Evolutionary conservation across 1,140 invertebrate genomes (phyloP), one percentile per base, ranked within the genome.

Genomic region (Drosophila miranda): DNA sequence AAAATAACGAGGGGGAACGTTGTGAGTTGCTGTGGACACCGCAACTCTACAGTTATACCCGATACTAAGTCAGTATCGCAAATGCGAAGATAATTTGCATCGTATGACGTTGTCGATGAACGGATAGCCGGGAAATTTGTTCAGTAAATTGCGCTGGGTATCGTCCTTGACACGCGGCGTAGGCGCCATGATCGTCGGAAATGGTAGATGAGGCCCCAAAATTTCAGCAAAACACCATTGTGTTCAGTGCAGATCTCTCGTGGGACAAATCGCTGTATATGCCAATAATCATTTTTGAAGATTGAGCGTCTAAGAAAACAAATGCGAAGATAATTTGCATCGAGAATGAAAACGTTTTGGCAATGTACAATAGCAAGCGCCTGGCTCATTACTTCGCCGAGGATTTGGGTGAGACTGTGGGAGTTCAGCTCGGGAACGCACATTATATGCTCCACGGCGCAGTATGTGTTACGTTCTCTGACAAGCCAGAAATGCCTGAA

Each of bases 391-490:
- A 98, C 89, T 93, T 98, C 34, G 95, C 95, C 63, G 98, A 99
- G 91, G 94, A 94, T 78, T 92, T 99, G 58, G 98, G 98, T 0
- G 94, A 95, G 68, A 96, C 96, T 0, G 95, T 98, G 45, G 98
- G 98, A 1, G 99, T 99, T 91, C 97, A 77, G 83, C 44, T 56
- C 70, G 3, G 53, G 8, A 11, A 76, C 89, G 0, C 78, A 77
- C 30, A 62, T 86, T 7, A 45, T 91, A 0, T 91, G 67, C 41
- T 78, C 88, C 0, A 89, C 90, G 6, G 61, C 84, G 0, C 58
- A 69, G 49, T 71, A 75, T 38, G 70, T 90, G 16, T n/a, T 91
- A 6, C 75, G 89, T 5, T 75, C 70, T 0, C 19, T 90, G 6
- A 67, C 82, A 43, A 69, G 57, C 6, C 42, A 93, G 92, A 67